Conservation (phyloP, 2,113 vertebrate species). For the Tricholaema leucomelas region DNA sequence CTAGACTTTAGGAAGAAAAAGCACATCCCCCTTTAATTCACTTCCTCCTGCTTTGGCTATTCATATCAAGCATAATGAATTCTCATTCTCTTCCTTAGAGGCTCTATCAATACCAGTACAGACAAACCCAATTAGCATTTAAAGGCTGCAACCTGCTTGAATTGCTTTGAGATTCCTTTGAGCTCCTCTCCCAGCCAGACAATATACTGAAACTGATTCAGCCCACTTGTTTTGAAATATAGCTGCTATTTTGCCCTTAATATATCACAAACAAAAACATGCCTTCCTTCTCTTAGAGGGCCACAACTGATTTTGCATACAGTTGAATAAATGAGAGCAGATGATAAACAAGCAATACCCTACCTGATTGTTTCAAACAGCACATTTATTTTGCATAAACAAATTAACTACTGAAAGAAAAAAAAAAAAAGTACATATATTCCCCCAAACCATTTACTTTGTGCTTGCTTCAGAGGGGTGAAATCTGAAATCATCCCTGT, state of each 20-base stretch:
- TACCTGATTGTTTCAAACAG: neutral
- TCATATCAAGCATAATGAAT: conserved; percentile 3
- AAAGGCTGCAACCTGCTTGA: conserved; percentile 29
- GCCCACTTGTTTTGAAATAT: conserved; percentile 17
- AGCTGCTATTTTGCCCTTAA: conserved; percentile 7
- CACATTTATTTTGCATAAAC: neutral
- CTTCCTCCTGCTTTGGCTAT: neutral
- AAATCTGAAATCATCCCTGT: neutral
- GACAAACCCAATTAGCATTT: conserved; percentile 35
- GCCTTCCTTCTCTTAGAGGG: neutral
- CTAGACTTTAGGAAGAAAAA: neutral
- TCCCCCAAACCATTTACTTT: neutral
- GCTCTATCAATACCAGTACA: conserved; percentile 40
- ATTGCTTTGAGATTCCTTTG: neutral
- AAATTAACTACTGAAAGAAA: conserved; percentile 11
- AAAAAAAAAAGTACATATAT: neutral
- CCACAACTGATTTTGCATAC: neutral
- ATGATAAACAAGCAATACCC: neutral
- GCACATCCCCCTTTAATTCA: neutral
- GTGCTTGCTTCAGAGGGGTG: neutral
- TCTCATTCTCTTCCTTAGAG: neutral
- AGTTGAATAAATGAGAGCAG: conserved; percentile 1
- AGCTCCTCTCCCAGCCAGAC: conserved; percentile 24
- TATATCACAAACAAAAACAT: conserved; percentile 42
- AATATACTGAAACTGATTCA: conserved; percentile 43